Conservation (phyloP, 2,888 invertebrate species). For the Anoncus sp. region DNA sequence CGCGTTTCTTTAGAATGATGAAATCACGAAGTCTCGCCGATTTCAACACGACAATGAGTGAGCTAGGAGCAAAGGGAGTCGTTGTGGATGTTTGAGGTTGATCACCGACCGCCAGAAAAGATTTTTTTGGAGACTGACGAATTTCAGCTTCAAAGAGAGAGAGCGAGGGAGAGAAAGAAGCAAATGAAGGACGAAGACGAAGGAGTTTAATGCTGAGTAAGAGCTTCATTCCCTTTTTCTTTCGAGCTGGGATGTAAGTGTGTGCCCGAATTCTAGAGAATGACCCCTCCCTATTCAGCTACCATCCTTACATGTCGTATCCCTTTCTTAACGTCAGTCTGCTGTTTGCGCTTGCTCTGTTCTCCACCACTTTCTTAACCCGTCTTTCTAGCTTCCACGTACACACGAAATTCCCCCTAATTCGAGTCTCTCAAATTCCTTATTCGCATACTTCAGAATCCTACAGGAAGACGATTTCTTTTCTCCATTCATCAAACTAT, state of each 20-base stretch:
- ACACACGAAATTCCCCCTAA: constrained; percentile 31
- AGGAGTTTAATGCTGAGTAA: constrained; percentile 56
- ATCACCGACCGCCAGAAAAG: too few relatives aligned
- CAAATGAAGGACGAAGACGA: too few relatives aligned
- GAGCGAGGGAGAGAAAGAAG: too few relatives aligned
- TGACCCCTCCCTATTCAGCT: constrained; percentile 40
- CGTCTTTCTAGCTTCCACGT: constrained; percentile 27
- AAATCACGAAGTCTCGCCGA: too few relatives aligned
- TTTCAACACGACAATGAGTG: too few relatives aligned
- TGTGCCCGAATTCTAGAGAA: constrained; percentile 44
- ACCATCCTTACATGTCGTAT: constrained; percentile 16
- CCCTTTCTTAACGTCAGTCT: constrained; percentile 23
- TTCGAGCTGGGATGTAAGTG: constrained; percentile 48
- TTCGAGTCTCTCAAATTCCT: constrained; percentile 6
- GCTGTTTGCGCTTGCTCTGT: constrained; percentile 31
- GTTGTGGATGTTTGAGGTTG: too few relatives aligned
- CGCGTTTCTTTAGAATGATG: too few relatives aligned
- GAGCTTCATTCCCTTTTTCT: constrained; percentile 55
- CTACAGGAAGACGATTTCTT: constrained; percentile 21
- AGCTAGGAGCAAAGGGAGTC: too few relatives aligned
- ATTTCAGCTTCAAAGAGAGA: too few relatives aligned
- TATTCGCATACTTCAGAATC: constrained; percentile 32
- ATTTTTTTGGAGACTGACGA: too few relatives aligned
- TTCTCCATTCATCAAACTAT: constrained; percentile 45
- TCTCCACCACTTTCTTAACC: not conserved